Evolutionary conservation across 2,797 vertebrate genomes (phyloP), one percentile per base, ranked within the genome.

Genomic region (Melanotaenia nigrans): DNA sequence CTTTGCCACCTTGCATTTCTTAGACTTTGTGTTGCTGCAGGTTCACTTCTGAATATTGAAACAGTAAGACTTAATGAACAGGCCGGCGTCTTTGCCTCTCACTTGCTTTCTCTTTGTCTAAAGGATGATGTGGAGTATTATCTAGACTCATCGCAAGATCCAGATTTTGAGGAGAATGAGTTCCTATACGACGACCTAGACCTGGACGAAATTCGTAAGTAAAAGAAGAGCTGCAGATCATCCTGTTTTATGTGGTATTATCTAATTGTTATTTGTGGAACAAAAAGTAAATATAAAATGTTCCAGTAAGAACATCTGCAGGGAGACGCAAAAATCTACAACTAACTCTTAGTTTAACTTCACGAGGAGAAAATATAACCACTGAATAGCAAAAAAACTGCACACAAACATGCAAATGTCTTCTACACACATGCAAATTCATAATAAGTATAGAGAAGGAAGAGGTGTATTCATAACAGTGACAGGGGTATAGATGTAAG

Each of bases 111-210:
- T 25, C 20, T 38, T 18, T 36, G 5, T 1, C 4, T 9, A 5
- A n/a, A 92, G 90, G 97, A 97, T 0, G 96, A 97, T 0, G 97
- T 98, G 1, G 96, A 97, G 81, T 98, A 97, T 76, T 98, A 98
- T 1, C 91, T 96, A 0, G 96, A 98, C 91, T 97, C 97, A 1
- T 97, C 96, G 1, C 96, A 97, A 90, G 96, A 97, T 81, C 96
- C 96, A 0, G 96, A 97, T 91, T 98, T 97, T 18, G 96, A 98
- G 87, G 97, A 97, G 90, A 98, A 98, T 0, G 96, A 97, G 92
- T 97, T 97, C 72, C 93, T 97, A 8, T 98, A 97, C 0, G 96
- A 97, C 4, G 97, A 98, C 87, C 91, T 98, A 54, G 96, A 97
- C 86, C 94, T 97, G 83, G 96, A 98, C 63, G 96, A 97, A 76